Evolutionary conservation across 2,113 vertebrate species (phyloP), one percentile per base, ranked within the genome.

Genomic region (Ptyas mucosa): DNA sequence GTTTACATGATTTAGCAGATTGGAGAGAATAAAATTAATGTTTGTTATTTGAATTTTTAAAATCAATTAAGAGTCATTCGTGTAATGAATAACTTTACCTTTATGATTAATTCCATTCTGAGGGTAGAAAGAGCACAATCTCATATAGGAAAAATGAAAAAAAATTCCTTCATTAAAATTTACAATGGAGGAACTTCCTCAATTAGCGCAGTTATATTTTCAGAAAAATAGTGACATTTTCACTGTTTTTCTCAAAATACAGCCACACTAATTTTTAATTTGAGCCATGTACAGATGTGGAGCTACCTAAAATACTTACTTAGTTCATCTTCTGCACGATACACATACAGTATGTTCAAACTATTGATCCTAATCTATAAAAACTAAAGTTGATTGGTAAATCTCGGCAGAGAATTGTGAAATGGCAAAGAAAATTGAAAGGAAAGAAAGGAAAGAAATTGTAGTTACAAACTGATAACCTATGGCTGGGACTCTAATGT

Each of bases 401-500:
- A 75, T 51, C 43, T 51, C 0, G 0, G 51, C 8, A 26, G 12
- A 24, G 20, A 26, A 34, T 87, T 21, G 7, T 52, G 51, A 94
- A 95, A 94, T 91, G 21, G 5, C 43, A 85, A 87, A 57, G 6
- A 92, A 93, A 88, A 89, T 21, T 53, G 85, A 94, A 89, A 29
- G 91, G 75, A 26, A 55, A 93, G 49, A 8, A 91, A 94, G n/a
- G 90, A 75, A 92, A 94, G n/a, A 90, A 75, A 92, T 46, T 88
- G 58, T 89, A 89, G 11, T 1, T 89, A 58, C 23, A 11, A 91
- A 8, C 90, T 52, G 85, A 24, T 58, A 81, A 12, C 88, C 52
- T 94, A 26, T 87, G 90, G 20, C 14, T 93, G 75, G 52, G n/a
- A 88, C 9, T 90, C 29, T 58, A 90, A 86, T 34, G 96, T 94